A percentile compares a stretch with the other conserved stretches of the same genome.
Evolutionary conservation across 2,797 vertebrate species (phyloP).

Genomic region (Helicolenus hilgendorfi): DNA sequence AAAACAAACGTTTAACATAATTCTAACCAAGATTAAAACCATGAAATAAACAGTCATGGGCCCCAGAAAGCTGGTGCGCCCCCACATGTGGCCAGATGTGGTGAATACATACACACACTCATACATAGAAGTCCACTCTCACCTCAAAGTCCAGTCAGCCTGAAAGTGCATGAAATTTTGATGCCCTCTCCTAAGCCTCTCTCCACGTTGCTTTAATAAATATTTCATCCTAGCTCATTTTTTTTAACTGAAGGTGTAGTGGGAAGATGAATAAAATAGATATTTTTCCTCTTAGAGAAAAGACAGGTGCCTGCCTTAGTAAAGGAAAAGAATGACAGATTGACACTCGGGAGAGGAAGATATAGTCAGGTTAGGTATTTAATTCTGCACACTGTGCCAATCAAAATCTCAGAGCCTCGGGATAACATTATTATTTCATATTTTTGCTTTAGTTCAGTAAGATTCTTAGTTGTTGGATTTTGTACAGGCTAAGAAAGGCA

Average conservation of each 20-base stretch:
- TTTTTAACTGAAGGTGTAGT: conserved; percentile 21
- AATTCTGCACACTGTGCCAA: background rate
- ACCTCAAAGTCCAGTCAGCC: conserved; percentile 32
- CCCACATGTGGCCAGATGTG: background rate
- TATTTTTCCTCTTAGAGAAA: background rate
- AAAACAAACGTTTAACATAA: background rate
- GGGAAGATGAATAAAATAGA: background rate
- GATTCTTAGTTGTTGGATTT: background rate
- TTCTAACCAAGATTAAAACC: background rate
- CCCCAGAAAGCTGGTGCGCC: background rate
- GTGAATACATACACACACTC: background rate
- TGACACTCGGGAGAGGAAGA: background rate
- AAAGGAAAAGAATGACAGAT: background rate
- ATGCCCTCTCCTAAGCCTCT: conserved; percentile 37
- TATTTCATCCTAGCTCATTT: conserved; percentile 57
- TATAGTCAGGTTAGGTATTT: background rate
- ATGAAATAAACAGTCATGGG: background rate
- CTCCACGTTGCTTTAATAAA: conserved; percentile 50
- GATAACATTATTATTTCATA: background rate
- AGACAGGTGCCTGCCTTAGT: background rate
- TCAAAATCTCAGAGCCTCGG: background rate
- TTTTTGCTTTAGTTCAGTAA: background rate
- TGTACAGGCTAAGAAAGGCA: background rate
- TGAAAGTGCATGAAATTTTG: conserved; percentile 63
- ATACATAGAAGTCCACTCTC: background rate